Evolutionary conservation across 1,140 invertebrate genomes (phyloP), one percentile per base, ranked within the genome.

Genomic region (Drosophila ficusphila): DNA sequence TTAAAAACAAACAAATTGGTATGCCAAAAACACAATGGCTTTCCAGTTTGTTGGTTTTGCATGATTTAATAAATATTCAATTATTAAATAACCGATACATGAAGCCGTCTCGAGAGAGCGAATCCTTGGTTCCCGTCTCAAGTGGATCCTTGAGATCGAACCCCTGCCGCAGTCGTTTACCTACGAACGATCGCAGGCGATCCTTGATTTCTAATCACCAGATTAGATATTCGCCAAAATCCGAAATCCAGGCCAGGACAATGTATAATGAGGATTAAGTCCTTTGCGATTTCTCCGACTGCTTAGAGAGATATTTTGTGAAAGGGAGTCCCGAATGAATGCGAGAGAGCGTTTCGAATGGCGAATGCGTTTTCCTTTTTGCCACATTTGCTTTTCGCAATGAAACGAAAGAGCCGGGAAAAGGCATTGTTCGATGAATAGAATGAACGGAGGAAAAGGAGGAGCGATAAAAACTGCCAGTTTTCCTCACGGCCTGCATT

Each of bases 371-470:
- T 76, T 52, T 79, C 29, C 53, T 49, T 77, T 27, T 85, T 39
- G 72, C 29, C 71, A 79, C 76, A 72, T 64, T 73, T 81, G 69
- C 73, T 88, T 88, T 86, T 73, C 60, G 57, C 53, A 64, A 54
- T 38, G 25, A 41, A 58, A 41, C 53, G 48, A 47, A 52, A 41
- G 18, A 47, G 54, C 44, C 19, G 27, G 14, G 18, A 86, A 76
- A 73, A 56, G 61, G 57, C 53, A 74, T 88, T 86, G 76, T 88
- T 76, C 33, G 49, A 18, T 8, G 19, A 12, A 14, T 21, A 29
- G 18, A 65, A 65, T 61, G 33, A 11, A 27, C 39, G 29, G 29
- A 47, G 38, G 34, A 65, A 67, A 67, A 51, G 25, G 14, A 27
- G 25, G 25, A 16, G 23, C 18, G 19, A 39, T 21, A 34, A 31